phyloP scores from a whole-genome alignment of 2,797 vertebrate species.

The Leontocebus nigricollis region DNA sequence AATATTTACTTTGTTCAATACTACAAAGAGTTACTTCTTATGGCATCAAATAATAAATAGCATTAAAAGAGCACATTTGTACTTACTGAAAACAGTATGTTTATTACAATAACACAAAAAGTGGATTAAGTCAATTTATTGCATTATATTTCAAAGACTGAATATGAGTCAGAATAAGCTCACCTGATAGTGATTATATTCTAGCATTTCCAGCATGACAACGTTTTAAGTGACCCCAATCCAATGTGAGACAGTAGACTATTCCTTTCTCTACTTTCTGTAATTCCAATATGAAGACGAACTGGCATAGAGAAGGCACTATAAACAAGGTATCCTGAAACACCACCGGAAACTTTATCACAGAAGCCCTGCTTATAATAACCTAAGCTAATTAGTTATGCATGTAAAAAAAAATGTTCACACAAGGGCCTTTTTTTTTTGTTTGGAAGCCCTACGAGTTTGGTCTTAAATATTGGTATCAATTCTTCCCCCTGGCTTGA shows the following conservation, averaged over 20 bases:
- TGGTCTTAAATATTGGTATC: constrained; percentile 91
- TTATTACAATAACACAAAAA: neutral
- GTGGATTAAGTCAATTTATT: neutral
- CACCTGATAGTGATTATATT: constrained; percentile 98
- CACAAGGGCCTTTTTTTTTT: constrained; percentile 85
- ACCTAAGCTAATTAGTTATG: constrained; percentile 93
- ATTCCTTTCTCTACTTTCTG: constrained; percentile 73
- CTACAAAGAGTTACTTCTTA: constrained; percentile 20
- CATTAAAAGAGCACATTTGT: neutral
- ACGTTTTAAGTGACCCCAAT: constrained; percentile 62
- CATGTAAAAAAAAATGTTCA: constrained; percentile 90
- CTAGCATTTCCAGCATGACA: constrained; percentile 98
- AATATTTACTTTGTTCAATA: constrained; percentile 38
- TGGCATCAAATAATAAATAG: constrained; percentile 29
- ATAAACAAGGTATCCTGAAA: constrained; percentile 81
- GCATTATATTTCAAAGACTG: neutral
- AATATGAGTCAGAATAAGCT: constrained; percentile 80
- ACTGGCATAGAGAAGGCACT: constrained; percentile 75
- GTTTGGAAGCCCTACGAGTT: constrained; percentile 88
- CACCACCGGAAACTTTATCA: constrained; percentile 78
- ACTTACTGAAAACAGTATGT: neutral
- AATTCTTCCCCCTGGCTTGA: constrained; percentile 90
- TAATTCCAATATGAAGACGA: constrained; percentile 70
- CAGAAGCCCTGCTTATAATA: constrained; percentile 87
- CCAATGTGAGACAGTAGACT: constrained; percentile 61